Evolutionary conservation across 1,140 invertebrate genomes (phyloP).

Genomic region (Macrocentrus cingulum): DNA sequence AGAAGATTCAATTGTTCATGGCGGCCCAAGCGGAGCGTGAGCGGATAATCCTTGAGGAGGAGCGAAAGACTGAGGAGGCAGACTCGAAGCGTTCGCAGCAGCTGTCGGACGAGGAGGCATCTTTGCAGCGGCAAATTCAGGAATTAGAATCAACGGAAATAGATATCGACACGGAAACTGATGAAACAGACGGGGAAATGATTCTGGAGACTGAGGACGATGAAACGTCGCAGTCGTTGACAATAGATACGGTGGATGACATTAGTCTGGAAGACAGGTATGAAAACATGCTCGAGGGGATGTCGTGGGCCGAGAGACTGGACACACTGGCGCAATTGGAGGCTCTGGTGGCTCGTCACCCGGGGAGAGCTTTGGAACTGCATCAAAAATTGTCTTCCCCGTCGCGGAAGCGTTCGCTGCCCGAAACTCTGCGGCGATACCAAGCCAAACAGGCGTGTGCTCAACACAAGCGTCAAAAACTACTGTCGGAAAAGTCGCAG

Average conservation of each 20-base stretch:
- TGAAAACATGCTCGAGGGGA: constrained; percentile 71
- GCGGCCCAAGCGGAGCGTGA: constrained; percentile 52
- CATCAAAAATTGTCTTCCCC: constrained; percentile 93
- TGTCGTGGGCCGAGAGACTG: constrained; percentile 78
- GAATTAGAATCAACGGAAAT: constrained; percentile 80
- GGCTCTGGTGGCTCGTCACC: constrained; percentile 78
- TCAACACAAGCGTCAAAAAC: constrained; percentile 73
- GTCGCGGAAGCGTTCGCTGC: constrained; percentile 76
- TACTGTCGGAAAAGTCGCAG: constrained; percentile 82
- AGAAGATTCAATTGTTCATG: constrained; percentile 57
- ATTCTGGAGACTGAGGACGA: constrained; percentile 63
- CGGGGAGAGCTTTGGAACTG: constrained; percentile 84
- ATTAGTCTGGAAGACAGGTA: constrained; percentile 60
- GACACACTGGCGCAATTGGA: constrained; percentile 76
- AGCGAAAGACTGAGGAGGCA: constrained; percentile 57
- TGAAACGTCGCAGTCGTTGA: constrained; percentile 38
- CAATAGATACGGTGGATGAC: constrained; percentile 39
- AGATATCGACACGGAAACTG: constrained; percentile 79
- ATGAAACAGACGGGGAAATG: constrained; percentile 74
- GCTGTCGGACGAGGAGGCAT: constrained; percentile 77
- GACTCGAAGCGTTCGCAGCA: constrained; percentile 61
- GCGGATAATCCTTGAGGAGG: constrained; percentile 41
- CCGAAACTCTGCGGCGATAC: constrained; percentile 78
- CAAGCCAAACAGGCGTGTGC: constrained; percentile 88
- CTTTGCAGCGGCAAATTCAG: constrained; percentile 76